Evolutionary conservation across 2,888 invertebrate genomes (phyloP).

Genomic region (Ochropleura leucogaster): DNA sequence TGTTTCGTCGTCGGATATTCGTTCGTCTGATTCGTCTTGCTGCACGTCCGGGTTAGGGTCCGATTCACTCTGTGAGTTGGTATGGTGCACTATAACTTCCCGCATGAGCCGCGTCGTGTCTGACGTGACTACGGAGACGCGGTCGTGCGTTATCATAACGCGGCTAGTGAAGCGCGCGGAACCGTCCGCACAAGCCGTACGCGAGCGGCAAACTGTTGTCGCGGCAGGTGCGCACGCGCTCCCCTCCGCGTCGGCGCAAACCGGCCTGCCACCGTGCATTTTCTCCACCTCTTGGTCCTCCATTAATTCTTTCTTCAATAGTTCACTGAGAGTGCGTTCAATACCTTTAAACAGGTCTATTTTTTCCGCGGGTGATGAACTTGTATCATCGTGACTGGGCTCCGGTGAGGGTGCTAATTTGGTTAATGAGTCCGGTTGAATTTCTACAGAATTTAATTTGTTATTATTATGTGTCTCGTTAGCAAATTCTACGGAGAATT

Average conservation of each 20-base stretch:
- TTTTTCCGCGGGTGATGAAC: slow-evolving; percentile 79
- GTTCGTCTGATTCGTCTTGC: slow-evolving; percentile 84
- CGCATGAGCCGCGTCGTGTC: slow-evolving; percentile 94
- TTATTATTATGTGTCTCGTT: slow-evolving; percentile 74
- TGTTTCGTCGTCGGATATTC: slow-evolving; percentile 85
- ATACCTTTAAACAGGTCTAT: slow-evolving; percentile 89
- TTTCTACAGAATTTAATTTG: slow-evolving; percentile 71
- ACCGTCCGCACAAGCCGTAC: slow-evolving; percentile 90
- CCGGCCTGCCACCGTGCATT: slow-evolving; percentile 85
- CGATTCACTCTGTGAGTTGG: slow-evolving; percentile 91
- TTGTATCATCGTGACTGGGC: slow-evolving; percentile 73
- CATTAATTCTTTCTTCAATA: slow-evolving; percentile 90
- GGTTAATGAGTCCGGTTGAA: slow-evolving; percentile 71
- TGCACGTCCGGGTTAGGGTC: slow-evolving; percentile 76
- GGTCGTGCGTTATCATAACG: slow-evolving; percentile 97
- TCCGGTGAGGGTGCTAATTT: slow-evolving; percentile 84
- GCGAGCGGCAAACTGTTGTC: slow-evolving; percentile 89
- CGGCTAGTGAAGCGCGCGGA: slow-evolving; percentile 95
- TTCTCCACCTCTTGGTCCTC: slow-evolving; percentile 88
- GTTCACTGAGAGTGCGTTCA: slow-evolving; percentile 89
- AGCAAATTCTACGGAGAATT: slow-evolving; percentile 80
- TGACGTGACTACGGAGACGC: slow-evolving; percentile 94
- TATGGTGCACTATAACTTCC: slow-evolving; percentile 92
- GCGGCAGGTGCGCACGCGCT: slow-evolving; percentile 88
- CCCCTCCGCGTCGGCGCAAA: slow-evolving; percentile 85